Evolutionary conservation across 2,113 vertebrate species (phyloP).

Genomic region (Dasyornis broadbenti): DNA sequence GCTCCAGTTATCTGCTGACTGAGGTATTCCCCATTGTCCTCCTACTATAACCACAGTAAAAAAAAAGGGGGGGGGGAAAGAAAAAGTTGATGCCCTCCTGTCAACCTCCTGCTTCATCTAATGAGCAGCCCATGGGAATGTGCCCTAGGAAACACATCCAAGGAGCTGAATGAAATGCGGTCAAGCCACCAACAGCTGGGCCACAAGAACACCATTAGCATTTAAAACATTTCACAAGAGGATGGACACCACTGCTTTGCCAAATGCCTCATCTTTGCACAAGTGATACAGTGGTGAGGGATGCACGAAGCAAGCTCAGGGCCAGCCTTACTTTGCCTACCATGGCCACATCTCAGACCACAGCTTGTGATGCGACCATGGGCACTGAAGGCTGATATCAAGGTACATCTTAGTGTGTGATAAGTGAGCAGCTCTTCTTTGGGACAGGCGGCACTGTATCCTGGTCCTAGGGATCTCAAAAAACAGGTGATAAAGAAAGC

Average conservation of each 20-base stretch:
- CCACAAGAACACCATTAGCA: neutral
- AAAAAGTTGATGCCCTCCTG: neutral
- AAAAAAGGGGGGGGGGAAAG: neutral
- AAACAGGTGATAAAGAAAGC: neutral
- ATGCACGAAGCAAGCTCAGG: neutral
- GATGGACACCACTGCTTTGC: neutral
- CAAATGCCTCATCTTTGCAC: accelerated
- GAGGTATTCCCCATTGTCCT: neutral
- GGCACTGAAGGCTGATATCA: neutral
- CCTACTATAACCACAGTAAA: neutral
- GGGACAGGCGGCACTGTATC: neutral
- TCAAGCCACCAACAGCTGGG: neutral
- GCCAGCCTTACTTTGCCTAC: neutral
- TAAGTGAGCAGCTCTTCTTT: neutral
- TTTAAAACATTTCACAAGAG: neutral
- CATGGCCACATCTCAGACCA: neutral
- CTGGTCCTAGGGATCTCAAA: neutral
- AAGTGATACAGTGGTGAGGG: accelerated
- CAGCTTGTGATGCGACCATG: too few relatives aligned
- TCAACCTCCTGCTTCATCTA: neutral
- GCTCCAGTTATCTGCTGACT: neutral
- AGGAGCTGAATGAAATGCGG: neutral
- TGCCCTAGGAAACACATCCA: neutral
- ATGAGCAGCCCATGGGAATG: accelerated
- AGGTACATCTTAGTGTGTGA: neutral